phyloP scores from a whole-genome alignment of 2,797 vertebrate genomes.

The Coccyzus lansbergi region DNA sequence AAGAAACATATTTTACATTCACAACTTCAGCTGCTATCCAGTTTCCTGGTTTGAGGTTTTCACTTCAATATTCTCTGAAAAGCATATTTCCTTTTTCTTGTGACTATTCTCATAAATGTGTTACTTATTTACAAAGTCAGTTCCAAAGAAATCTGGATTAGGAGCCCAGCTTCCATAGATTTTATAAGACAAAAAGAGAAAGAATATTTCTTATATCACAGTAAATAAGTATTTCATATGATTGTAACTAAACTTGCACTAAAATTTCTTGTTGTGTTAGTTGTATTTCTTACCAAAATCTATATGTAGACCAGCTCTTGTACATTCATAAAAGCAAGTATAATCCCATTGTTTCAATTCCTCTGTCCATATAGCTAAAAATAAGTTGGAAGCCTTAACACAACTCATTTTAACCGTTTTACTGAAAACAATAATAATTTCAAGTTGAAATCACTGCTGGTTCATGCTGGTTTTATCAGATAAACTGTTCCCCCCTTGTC shows the following conservation, averaged over 20 bases:
- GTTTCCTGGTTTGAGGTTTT: background rate
- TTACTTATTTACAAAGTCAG: background rate
- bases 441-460: conserved; percentile 38
- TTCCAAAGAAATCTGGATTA: background rate
- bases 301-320: background rate
- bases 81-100: background rate
- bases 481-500: conserved; percentile 13
- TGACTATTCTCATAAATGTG: background rate
- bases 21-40: background rate
- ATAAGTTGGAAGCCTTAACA: background rate
- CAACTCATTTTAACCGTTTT: background rate
- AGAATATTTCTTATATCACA: background rate
- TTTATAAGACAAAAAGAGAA: background rate
- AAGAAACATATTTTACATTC: background rate
- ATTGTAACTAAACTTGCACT: background rate
- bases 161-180: background rate
- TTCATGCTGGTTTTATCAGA: conserved; percentile 49
- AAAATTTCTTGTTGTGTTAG: background rate
- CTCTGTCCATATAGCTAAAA: background rate
- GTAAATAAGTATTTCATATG: background rate
- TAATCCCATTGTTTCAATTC: background rate
- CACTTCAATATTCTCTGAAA: background rate
- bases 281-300: background rate
- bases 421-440: conserved; percentile 54
- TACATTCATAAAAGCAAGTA: background rate